These are phyloP conservation scores for Drosophila miranda DNA, from an alignment of 1,140 invertebrate species.

Conservation along the genomic window DNA sequence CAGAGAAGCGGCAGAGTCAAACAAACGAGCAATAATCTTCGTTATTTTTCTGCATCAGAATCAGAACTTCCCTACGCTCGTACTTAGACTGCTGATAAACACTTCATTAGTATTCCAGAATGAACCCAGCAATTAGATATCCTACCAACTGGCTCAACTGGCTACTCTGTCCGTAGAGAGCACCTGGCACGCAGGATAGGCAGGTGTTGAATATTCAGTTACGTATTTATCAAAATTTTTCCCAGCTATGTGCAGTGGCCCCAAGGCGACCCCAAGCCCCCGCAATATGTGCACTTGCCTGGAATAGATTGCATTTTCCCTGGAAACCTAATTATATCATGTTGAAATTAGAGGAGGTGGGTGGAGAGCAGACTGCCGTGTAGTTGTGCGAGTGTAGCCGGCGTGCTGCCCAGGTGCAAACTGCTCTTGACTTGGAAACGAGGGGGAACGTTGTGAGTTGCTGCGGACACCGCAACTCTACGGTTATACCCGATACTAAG, in stretches of 20 bases:
- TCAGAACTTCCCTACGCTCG: neutral
- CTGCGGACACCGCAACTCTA: too few relatives aligned
- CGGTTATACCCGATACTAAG: too few relatives aligned
- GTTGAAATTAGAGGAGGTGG: conserved; percentile 62
- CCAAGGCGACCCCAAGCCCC: neutral
- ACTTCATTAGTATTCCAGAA: too few relatives aligned
- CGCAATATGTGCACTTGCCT: conserved; percentile 55
- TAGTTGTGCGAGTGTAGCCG: neutral
- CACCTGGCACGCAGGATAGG: neutral
- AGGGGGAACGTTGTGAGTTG: too few relatives aligned
- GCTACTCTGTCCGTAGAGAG: too few relatives aligned
- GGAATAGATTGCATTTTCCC: conserved; percentile 67
- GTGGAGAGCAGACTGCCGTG: neutral
- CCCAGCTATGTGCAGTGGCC: conserved; percentile 18
- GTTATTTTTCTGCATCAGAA: too few relatives aligned
- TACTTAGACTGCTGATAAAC: neutral
- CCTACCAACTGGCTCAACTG: too few relatives aligned
- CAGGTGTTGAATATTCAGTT: conserved; percentile 6
- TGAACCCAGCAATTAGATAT: too few relatives aligned
- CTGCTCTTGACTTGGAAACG: conserved; percentile 24
- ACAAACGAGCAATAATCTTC: too few relatives aligned
- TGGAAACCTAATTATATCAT: conserved; percentile 67
- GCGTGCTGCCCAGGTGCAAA: conserved; percentile 31
- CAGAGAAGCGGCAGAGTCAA: neutral
- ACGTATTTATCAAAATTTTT: conserved; percentile 24